Evolutionary conservation across 2,797 vertebrate genomes (phyloP), one percentile per base, ranked within the genome.

Genomic region (Liparis tanakae): DNA sequence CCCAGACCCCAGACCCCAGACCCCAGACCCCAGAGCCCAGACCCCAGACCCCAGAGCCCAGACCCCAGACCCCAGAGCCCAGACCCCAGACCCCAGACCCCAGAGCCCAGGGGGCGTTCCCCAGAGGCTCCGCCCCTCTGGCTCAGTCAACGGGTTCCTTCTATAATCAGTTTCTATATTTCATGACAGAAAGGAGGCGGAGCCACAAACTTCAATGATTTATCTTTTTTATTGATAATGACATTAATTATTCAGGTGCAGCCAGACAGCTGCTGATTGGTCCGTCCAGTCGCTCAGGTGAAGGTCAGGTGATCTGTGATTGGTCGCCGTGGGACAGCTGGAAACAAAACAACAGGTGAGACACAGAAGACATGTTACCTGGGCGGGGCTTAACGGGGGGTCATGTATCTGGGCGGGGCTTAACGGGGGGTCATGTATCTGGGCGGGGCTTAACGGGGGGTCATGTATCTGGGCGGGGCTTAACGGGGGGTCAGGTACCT

Each of bases 221-320:
- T 88, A 69, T 79, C 33, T 85, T 76, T 94, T 94, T 94, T 89
- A 85, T 94, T 74, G 20, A 68, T 86, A 89, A 88, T 87, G 80
- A 81, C 79, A 87, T 79, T 57, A 83, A 91, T 91, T 82, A 90
- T 67, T 89, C 80, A 85, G 78, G 72, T 86, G 63, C 69, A 81
- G 72, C 65, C 55, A 76, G 56, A 50, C 48, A 48, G 64, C 76
- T 75, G 78, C 64, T 88, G 86, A 87, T 89, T 91, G 86, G 89
- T 86, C 70, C 6, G 0, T 81, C 67, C 25, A 70, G 60, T 37
- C 3, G 20, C 48, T 81, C 74, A 78, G 76, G 71, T 64, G 57
- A 72, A 69, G 66, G 69, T 17, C 57, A 60, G 78, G 22, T 55
- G 36, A 53, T 76, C 56, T 41, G 63, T 54, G 70, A 72, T 73